Conservation (phyloP, 1,140 invertebrate species). For the Lithobius niger region DNA sequence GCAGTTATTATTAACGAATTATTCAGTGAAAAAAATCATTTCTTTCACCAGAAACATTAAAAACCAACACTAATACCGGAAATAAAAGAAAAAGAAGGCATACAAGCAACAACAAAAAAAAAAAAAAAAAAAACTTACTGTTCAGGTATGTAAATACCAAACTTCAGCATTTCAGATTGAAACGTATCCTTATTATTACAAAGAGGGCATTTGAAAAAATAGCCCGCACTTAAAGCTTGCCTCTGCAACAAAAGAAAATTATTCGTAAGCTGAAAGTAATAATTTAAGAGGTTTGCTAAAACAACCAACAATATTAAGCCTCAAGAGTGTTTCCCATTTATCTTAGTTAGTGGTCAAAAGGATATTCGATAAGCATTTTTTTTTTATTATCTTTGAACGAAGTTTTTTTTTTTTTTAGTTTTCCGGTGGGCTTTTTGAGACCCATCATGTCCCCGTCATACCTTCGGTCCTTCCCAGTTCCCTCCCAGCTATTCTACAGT, state of each 20-base stretch:
- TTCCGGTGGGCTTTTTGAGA: too few species aligned
- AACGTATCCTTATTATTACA: slow-evolving; percentile 49
- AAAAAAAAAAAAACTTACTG: slow-evolving; percentile 32
- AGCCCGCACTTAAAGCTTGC: slow-evolving; percentile 46
- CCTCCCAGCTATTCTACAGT: too few species aligned
- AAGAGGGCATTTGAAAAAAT: slow-evolving; percentile 53
- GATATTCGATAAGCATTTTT: neutral
- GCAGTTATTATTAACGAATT: too few species aligned
- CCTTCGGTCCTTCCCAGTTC: too few species aligned
- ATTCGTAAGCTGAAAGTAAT: slow-evolving; percentile 12
- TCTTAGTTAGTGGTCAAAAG: neutral
- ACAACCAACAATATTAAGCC: too few species aligned
- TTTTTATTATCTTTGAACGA: neutral
- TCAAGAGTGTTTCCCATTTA: too few species aligned
- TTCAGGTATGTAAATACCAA: slow-evolving; percentile 49
- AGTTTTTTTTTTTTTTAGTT: too few species aligned
- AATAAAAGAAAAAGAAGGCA: neutral
- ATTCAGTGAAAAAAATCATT: too few species aligned
- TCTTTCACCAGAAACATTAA: too few species aligned
- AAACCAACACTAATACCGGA: too few species aligned
- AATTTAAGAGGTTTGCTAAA: too few species aligned
- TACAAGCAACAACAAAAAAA: neutral
- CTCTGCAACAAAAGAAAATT: slow-evolving; percentile 31
- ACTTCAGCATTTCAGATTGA: slow-evolving; percentile 41
- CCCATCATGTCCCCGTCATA: too few species aligned